Evolutionary conservation across 1,140 invertebrate genomes (phyloP).

Genomic region (Papilio machaon): DNA sequence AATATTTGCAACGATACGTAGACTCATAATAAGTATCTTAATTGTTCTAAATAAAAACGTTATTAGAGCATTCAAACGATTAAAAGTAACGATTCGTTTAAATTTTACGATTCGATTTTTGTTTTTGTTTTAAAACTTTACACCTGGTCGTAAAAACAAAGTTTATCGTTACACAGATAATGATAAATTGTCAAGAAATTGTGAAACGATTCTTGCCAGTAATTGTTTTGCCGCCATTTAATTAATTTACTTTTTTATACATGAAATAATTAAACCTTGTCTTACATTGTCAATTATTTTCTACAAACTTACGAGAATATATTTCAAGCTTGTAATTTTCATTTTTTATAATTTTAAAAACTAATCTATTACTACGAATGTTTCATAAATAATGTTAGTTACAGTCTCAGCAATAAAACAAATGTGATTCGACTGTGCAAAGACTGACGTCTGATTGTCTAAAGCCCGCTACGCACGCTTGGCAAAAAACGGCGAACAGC

Average conservation of each 20-base stretch:
- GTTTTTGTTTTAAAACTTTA: not conserved
- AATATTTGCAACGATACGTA: conserved; percentile 37
- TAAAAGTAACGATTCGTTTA: not conserved
- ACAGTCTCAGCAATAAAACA: conserved; percentile 66
- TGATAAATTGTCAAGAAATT: not conserved
- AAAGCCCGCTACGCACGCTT: no score
- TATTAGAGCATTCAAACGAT: not conserved
- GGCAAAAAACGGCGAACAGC: no score
- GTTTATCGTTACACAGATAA: not conserved
- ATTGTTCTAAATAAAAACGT: not conserved
- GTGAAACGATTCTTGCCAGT: not conserved
- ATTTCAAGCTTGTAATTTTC: not conserved
- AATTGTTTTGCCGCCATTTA: not conserved
- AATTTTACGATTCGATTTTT: not conserved
- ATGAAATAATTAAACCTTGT: not conserved
- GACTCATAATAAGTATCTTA: not conserved
- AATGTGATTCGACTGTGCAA: conserved; percentile 69
- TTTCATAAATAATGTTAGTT: conserved; percentile 35
- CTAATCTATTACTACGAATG: not conserved
- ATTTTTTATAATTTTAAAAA: not conserved
- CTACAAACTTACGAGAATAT: not conserved
- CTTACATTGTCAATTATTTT: conserved; percentile 27
- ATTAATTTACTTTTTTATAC: not conserved
- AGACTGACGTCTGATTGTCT: conserved; percentile 66
- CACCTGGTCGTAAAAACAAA: not conserved